phyloP scores from a whole-genome alignment of 2,888 invertebrate genomes.

The Ichneumoninae sp. region DNA sequence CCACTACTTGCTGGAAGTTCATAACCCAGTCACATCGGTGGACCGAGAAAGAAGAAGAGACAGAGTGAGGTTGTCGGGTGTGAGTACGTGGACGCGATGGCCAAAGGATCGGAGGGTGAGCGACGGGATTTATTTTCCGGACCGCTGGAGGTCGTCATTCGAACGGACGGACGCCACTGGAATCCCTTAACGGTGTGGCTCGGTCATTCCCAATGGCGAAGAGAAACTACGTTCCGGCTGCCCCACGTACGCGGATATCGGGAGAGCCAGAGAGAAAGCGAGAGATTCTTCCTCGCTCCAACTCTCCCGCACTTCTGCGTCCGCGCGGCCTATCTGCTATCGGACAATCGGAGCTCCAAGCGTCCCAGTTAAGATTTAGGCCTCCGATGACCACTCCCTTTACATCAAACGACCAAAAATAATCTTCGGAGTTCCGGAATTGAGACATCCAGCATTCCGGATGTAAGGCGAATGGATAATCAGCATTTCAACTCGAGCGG shows the following conservation, averaged over 20 bases:
- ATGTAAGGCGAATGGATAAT: neutral
- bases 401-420: neutral
- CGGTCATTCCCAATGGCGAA: slow-evolving; percentile 72
- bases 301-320: slow-evolving; percentile 12
- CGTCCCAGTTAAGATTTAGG: neutral
- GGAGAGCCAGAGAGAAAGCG: neutral
- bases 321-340: neutral
- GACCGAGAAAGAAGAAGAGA: slow-evolving; percentile 3
- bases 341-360: neutral
- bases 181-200: slow-evolving; percentile 76
- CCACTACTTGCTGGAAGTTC: slow-evolving; percentile 40
- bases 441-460: neutral
- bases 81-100: slow-evolving; percentile 32
- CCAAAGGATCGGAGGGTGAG: slow-evolving; percentile 37
- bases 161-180: slow-evolving; percentile 76
- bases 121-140: slow-evolving; percentile 77
- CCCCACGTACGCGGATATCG: slow-evolving; percentile 38
- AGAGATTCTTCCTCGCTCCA: slow-evolving; percentile 6
- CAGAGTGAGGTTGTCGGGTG: slow-evolving; percentile 34
- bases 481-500: neutral
- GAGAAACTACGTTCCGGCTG: slow-evolving; percentile 53
- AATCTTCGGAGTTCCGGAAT: neutral
- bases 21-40: slow-evolving; percentile 30
- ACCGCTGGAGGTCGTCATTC: slow-evolving; percentile 79
- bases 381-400: neutral